A percentile compares a stretch with the other conserved stretches of the same genome.
Evolutionary conservation across 1,140 invertebrate genomes (phyloP).

Genomic region (Triops cancriformis): DNA sequence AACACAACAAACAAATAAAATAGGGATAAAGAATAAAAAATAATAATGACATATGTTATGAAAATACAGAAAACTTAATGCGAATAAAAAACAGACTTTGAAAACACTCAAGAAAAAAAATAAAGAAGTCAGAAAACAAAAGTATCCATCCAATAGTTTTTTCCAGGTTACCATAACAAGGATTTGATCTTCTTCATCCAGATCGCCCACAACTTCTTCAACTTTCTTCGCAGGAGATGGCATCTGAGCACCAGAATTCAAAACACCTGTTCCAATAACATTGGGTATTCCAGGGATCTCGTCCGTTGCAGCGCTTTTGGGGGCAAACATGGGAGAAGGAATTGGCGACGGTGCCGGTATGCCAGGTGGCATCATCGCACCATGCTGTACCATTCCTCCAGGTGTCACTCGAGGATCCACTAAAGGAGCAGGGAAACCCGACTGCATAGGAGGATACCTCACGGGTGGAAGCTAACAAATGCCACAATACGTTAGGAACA

Average conservation of each 20-base stretch:
- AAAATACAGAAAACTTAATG: too few species aligned
- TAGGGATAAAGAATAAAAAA: too few species aligned
- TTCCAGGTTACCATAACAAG: conserved; percentile 8
- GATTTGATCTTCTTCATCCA: conserved; percentile 1
- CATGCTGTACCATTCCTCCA: not conserved
- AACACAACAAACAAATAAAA: too few species aligned
- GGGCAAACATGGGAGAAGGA: not conserved
- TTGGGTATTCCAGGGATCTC: not conserved
- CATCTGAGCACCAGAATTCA: not conserved
- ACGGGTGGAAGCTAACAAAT: not conserved
- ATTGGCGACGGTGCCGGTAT: not conserved
- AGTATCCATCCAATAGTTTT: too few species aligned
- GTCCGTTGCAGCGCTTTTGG: not conserved
- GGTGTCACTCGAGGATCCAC: not conserved
- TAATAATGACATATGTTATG: too few species aligned
- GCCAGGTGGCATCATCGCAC: too few species aligned
- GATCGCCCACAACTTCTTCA: not conserved
- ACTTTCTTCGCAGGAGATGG: not conserved
- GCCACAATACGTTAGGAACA: not conserved
- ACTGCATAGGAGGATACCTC: not conserved
- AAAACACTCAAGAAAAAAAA: too few species aligned
- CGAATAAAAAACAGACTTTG: too few species aligned
- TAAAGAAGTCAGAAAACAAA: too few species aligned
- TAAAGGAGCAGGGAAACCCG: not conserved
- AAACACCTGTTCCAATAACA: not conserved